These are phyloP conservation scores for Sebastes fasciatus DNA, from an alignment of 2,113 vertebrate genomes.

Conservation along the genomic window DNA sequence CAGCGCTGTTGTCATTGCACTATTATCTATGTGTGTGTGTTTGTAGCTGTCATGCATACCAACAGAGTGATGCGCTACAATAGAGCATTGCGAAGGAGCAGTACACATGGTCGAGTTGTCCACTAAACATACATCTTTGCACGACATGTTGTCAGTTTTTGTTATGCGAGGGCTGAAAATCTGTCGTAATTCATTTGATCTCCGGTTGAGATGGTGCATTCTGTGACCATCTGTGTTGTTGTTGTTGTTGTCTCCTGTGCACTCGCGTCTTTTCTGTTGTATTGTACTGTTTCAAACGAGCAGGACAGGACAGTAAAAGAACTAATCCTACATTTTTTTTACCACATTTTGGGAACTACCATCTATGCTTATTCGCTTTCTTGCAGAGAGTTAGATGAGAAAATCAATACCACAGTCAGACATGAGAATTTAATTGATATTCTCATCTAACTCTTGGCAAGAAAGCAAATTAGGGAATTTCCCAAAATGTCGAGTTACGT, in stretches of 20 bases:
- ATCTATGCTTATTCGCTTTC: too few relatives aligned
- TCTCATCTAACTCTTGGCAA: too few relatives aligned
- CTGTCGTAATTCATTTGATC: not conserved
- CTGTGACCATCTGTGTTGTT: constrained; percentile 1
- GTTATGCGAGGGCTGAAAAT: accelerated
- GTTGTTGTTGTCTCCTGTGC: not conserved
- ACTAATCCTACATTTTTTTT: not conserved
- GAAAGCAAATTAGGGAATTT: not conserved
- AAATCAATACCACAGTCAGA: too few relatives aligned
- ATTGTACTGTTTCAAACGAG: not conserved
- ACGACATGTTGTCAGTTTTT: constrained; percentile 4
- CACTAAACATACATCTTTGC: not conserved
- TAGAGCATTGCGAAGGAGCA: not conserved
- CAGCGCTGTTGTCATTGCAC: constrained; percentile 32
- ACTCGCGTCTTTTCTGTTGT: not conserved
- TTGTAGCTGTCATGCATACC: constrained; percentile 24
- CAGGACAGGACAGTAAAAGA: not conserved
- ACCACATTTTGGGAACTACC: too few relatives aligned
- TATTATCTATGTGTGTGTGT: constrained; percentile 24
- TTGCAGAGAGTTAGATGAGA: too few relatives aligned
- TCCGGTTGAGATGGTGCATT: not conserved
- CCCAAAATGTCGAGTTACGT: too few relatives aligned
- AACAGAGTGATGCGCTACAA: not conserved
- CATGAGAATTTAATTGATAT: too few relatives aligned
- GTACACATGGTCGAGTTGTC: not conserved